phyloP scores from a whole-genome alignment of 2,888 invertebrate species.

The Cylloceria caligata region DNA sequence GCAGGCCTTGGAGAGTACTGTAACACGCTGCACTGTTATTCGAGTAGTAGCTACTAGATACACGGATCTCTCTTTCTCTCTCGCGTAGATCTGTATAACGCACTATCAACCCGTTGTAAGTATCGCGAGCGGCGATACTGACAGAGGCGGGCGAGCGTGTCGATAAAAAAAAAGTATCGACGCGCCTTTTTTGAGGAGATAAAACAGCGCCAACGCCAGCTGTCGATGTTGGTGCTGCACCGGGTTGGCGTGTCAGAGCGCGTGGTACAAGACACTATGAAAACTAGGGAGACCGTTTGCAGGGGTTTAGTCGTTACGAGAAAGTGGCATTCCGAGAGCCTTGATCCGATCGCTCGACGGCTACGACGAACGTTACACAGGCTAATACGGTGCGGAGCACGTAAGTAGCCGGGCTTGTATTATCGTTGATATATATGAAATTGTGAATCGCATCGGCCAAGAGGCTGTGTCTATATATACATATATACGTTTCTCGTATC shows the following conservation, averaged over 20 bases:
- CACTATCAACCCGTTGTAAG: neutral
- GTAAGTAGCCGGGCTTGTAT: neutral
- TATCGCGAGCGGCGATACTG: neutral
- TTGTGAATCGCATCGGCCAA: constrained; percentile 31
- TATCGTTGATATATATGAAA: constrained; percentile 4
- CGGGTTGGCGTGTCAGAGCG: constrained; percentile 5
- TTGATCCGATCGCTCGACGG: constrained; percentile 40
- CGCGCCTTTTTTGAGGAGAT: constrained; percentile 50
- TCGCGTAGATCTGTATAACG: neutral
- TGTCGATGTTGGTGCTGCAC: constrained; percentile 31
- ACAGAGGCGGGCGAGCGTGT: constrained; percentile 43
- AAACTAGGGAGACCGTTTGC: constrained; percentile 9
- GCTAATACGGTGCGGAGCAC: constrained; percentile 17
- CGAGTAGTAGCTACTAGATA: neutral
- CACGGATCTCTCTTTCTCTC: neutral
- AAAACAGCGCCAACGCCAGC: constrained; percentile 23
- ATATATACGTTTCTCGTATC: constrained; percentile 30
- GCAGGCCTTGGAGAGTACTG: constrained; percentile 13
- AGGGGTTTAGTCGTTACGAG: constrained; percentile 37
- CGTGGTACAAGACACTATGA: constrained; percentile 4
- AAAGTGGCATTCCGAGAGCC: constrained; percentile 44
- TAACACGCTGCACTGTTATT: constrained; percentile 9
- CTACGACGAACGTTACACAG: neutral
- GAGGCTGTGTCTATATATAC: constrained; percentile 7
- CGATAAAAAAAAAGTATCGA: constrained; percentile 52